Evolutionary conservation across 1,140 invertebrate species (phyloP).

Genomic region (Pogonomyrmex barbatus): DNA sequence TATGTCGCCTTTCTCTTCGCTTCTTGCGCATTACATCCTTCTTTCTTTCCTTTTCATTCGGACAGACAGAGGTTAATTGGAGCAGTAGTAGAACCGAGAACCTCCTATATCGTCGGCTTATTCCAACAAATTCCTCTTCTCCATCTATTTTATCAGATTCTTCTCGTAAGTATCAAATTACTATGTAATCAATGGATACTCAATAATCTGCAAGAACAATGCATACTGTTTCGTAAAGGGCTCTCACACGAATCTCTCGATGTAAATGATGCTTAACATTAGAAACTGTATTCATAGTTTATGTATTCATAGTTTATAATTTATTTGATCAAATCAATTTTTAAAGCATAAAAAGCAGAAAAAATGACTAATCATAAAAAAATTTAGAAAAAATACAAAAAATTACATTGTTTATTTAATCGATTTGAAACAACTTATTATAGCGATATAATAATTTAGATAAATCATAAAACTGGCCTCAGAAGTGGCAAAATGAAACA

Average conservation of each 20-base stretch:
- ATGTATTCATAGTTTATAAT: too few species aligned
- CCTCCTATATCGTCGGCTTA: background rate
- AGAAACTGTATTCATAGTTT: too few species aligned
- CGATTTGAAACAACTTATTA: slow-evolving; percentile 21
- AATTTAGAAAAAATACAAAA: background rate
- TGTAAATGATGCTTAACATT: too few species aligned
- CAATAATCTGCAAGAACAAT: background rate
- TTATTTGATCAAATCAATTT: background rate
- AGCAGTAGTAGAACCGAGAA: slow-evolving; percentile 5
- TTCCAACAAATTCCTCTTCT: background rate
- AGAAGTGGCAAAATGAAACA: slow-evolving; percentile 48
- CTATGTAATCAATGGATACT: background rate
- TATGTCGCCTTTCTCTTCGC: slow-evolving; percentile 5
- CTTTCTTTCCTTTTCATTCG: background rate
- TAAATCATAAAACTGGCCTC: slow-evolving; percentile 20
- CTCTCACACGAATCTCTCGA: background rate
- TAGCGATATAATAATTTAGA: slow-evolving; percentile 35
- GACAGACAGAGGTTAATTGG: slow-evolving; percentile 15
- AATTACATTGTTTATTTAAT: slow-evolving; percentile 46
- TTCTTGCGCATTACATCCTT: slow-evolving; percentile 4
- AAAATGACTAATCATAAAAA: background rate
- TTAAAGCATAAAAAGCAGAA: background rate
- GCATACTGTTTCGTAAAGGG: background rate
- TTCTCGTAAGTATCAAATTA: background rate
- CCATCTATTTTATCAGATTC: slow-evolving; percentile 18